phyloP scores from a whole-genome alignment of 2,888 invertebrate genomes.

The Nomada fucata region DNA sequence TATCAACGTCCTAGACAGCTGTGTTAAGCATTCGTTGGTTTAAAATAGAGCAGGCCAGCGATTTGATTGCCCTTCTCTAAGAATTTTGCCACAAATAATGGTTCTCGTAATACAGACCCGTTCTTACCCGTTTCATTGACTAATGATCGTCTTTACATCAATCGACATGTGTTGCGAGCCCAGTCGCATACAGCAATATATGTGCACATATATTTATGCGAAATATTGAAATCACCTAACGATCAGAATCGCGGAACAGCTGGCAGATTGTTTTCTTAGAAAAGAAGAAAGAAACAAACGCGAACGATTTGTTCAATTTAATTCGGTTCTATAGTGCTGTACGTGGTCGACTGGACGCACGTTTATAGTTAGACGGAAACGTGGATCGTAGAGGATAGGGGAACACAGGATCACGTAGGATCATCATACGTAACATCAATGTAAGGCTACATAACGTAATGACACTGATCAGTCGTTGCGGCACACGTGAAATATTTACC shows the following conservation, averaged over 20 bases:
- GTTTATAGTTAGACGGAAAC: neutral
- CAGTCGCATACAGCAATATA: slow-evolving; percentile 35
- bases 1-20: slow-evolving; percentile 4
- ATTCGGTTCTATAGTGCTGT: slow-evolving; percentile 21
- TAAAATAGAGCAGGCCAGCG: slow-evolving; percentile 13
- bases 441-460: slow-evolving; percentile 84
- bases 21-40: slow-evolving; percentile 31
- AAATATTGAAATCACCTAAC: neutral
- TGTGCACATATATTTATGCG: neutral
- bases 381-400: neutral
- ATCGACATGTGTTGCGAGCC: slow-evolving; percentile 33
- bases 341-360: slow-evolving; percentile 17
- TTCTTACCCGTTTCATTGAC: slow-evolving; percentile 65
- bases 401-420: slow-evolving; percentile 50
- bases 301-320: neutral
- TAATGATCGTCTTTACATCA: slow-evolving; percentile 45
- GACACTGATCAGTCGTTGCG: slow-evolving; percentile 81
- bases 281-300: too few species aligned
- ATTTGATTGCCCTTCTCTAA: slow-evolving; percentile 7
- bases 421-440: slow-evolving; percentile 78
- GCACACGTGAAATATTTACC: slow-evolving; percentile 82
- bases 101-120: slow-evolving; percentile 67
- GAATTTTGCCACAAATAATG: slow-evolving; percentile 19
- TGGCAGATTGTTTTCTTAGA: too few species aligned
- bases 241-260: neutral